phyloP scores from a whole-genome alignment of 2,888 invertebrate genomes.

The Nymphalis polychloros region DNA sequence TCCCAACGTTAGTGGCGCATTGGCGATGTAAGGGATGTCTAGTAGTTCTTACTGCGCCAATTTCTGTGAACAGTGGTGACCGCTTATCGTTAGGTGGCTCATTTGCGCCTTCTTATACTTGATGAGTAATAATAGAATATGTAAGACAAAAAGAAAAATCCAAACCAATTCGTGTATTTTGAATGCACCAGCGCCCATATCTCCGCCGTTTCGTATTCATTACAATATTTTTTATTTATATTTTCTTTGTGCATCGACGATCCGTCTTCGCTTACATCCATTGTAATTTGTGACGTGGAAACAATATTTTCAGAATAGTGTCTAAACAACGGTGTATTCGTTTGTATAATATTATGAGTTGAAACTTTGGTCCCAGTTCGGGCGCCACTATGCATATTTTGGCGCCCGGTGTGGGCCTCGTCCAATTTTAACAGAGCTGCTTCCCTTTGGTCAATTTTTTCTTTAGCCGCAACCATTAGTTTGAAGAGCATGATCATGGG shows the following conservation, averaged over 20 bases:
- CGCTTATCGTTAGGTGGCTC: no score
- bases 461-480: background rate
- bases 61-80: no score
- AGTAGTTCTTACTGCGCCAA: no score
- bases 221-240: background rate
- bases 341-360: background rate
- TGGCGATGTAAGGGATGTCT: no score
- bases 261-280: background rate
- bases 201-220: background rate
- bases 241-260: background rate
- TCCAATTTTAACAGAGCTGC: background rate
- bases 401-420: background rate
- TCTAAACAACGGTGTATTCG: background rate
- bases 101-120: no score
- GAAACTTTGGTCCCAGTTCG: background rate
- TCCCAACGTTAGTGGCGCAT: no score
- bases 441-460: background rate
- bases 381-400: background rate
- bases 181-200: background rate
- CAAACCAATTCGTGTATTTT: background rate
- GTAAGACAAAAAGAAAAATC: background rate
- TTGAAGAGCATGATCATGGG: slow-evolving; percentile 2
- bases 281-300: background rate
- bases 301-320: background rate
- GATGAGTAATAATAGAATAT: background rate